Evolutionary conservation across 2,888 invertebrate genomes (phyloP).

Genomic region (Shargacucullia verbasci): DNA sequence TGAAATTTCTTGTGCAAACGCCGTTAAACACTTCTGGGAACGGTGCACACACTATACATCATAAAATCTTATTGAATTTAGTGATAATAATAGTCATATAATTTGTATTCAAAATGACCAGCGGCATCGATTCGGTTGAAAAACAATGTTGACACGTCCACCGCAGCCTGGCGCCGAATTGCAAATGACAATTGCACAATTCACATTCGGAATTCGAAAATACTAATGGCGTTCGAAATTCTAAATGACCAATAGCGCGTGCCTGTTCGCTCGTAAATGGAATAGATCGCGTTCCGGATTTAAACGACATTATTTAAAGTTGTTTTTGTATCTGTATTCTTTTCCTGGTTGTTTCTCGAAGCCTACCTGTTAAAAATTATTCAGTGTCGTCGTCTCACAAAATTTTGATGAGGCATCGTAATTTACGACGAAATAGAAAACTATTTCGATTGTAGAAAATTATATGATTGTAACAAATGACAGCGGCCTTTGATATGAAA

Average conservation of each 20-base stretch:
- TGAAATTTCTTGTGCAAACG: conserved; percentile 79
- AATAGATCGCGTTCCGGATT: conserved; percentile 71
- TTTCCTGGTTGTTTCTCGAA: conserved; percentile 43
- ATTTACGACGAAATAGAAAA: conserved; percentile 32
- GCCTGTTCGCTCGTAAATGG: conserved; percentile 66
- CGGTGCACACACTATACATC: conserved; percentile 59
- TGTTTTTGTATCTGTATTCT: conserved; percentile 39
- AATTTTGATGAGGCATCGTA: conserved; percentile 12
- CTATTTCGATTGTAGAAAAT: conserved; percentile 55
- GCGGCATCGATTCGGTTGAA: conserved; percentile 70
- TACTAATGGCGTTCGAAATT: conserved; percentile 77
- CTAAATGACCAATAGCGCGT: conserved; percentile 73
- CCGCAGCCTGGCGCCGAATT: conserved; percentile 81
- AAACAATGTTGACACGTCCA: conserved; percentile 79
- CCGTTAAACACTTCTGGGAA: conserved; percentile 77
- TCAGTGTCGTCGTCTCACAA: conserved; percentile 9
- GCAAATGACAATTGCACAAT: conserved; percentile 81
- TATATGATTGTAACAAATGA: conserved; percentile 59
- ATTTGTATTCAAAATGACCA: conserved; percentile 82
- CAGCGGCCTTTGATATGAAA: conserved; percentile 57
- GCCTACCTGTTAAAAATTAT: conserved; percentile 38
- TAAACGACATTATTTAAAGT: conserved; percentile 65
- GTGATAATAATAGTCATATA: conserved; percentile 66
- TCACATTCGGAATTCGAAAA: conserved; percentile 80
- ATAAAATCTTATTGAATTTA: conserved; percentile 74